phyloP scores from a whole-genome alignment of 2,113 vertebrate genomes.

The Leptobrachium ailaonicum region DNA sequence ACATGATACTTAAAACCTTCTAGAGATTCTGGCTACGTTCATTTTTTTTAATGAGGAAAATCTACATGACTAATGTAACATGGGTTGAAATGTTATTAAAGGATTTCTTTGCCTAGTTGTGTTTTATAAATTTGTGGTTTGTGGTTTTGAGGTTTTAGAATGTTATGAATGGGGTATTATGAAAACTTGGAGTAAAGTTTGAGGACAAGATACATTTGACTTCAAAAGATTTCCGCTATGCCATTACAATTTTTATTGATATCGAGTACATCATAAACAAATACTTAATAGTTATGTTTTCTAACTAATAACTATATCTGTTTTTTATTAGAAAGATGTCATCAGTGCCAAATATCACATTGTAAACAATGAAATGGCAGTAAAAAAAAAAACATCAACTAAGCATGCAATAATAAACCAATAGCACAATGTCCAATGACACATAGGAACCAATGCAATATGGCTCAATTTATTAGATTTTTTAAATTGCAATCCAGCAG shows the following conservation, averaged over 20 bases:
- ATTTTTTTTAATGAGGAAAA: neutral
- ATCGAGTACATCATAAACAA: constrained; percentile 28
- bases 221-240: neutral
- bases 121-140: neutral
- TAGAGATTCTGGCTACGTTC: neutral
- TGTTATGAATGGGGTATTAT: neutral
- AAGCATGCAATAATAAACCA: too few relatives aligned
- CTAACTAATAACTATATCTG: constrained; percentile 20
- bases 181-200: neutral
- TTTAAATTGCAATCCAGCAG: too few relatives aligned
- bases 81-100: neutral
- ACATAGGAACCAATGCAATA: too few relatives aligned
- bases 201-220: constrained; percentile 1
- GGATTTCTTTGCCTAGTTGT: neutral
- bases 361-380: too few relatives aligned
- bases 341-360: constrained; percentile 1
- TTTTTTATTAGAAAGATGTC: constrained; percentile 12
- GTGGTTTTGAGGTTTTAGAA: neutral
- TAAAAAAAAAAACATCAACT: too few relatives aligned
- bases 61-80: neutral
- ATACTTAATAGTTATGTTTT: constrained; percentile 14
- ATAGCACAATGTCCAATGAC: too few relatives aligned
- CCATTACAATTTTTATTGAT: constrained; percentile 29
- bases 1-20: neutral
- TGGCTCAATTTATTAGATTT: too few relatives aligned